Conservation (phyloP, 2,113 vertebrate genomes). For the Chionodraco myersi region DNA sequence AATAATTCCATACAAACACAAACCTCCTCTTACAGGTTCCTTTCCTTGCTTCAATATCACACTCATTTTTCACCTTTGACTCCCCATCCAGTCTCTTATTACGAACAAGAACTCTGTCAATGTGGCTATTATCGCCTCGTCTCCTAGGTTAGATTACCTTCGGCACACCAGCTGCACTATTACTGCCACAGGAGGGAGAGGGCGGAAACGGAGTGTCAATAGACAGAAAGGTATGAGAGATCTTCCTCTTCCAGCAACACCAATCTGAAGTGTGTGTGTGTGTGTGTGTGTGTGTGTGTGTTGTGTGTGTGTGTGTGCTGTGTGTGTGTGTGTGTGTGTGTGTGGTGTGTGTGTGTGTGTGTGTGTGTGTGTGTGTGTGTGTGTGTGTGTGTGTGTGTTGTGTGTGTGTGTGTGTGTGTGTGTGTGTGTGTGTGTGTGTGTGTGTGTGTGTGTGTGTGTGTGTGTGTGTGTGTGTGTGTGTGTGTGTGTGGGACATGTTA, state of each 20-base stretch:
- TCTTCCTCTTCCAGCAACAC: constrained; percentile 39
- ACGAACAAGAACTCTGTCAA: constrained; percentile 73
- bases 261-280: constrained; percentile 37
- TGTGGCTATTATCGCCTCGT: constrained; percentile 79
- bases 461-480: neutral
- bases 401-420: neutral
- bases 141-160: constrained; percentile 79
- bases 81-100: constrained; percentile 78
- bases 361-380: no score
- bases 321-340: neutral
- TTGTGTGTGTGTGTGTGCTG: constrained; percentile 6
- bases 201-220: constrained; percentile 15
- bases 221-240: constrained; percentile 15
- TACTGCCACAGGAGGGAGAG: constrained; percentile 43
- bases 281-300: no score
- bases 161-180: constrained; percentile 66
- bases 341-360: no score
- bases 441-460: neutral
- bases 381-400: constrained; percentile 6
- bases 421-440: neutral
- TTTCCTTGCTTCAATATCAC: constrained; percentile 75
- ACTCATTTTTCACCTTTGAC: constrained; percentile 84
- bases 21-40: constrained; percentile 46
- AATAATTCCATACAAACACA: constrained; percentile 71
- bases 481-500: neutral